Evolutionary conservation across 1,140 invertebrate species (phyloP), one percentile per base, ranked within the genome.

Genomic region (Anagrus nilaparvatae): DNA sequence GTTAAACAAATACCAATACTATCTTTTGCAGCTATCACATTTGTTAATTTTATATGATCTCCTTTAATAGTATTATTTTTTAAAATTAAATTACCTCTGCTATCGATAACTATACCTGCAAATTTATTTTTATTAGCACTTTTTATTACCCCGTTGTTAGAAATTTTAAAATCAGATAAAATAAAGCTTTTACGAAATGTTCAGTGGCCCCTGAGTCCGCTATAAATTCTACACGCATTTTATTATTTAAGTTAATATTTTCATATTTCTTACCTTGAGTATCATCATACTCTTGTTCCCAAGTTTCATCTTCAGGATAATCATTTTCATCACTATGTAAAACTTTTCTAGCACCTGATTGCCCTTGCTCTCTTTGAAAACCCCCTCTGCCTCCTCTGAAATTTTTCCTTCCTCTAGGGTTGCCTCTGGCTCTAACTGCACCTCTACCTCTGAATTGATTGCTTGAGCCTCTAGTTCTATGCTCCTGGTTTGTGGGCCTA

Each of bases 71-170:
- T 41, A 28, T 44, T 25, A 13, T 40, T 29, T 31, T 40, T 40
- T 10, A 48, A 10, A 28, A 48, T 39, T 3, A 48, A 32, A 48
- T 44, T 37, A 18, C 47, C 42, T 44, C 25, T 44, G 10, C 47
- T 38, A 32, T 48, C 47, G 21, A 44, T 48, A 4, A 35, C 28
- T 13, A 44, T 44, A 6, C 44, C 42, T n/a, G 47, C 42, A 37
- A 44, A 40, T 0, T 48, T 14, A 37, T 48, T 48, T 31, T 48
- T 44, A 16, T 48, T 48, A 21, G 47, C 47, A 20, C 47, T 48
- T 38, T 44, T 48, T 18, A 44, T 48, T 25, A 41, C 32, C 6
- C 33, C 38, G 2, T 40, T 40, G 3, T 32, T 14, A 4, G 31
- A 44, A 21, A 23, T 21, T 48, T 48, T 36, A 7, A 44, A 48